Conservation (phyloP, 1,140 invertebrate species). For the Drosophila pallidifrons region DNA sequence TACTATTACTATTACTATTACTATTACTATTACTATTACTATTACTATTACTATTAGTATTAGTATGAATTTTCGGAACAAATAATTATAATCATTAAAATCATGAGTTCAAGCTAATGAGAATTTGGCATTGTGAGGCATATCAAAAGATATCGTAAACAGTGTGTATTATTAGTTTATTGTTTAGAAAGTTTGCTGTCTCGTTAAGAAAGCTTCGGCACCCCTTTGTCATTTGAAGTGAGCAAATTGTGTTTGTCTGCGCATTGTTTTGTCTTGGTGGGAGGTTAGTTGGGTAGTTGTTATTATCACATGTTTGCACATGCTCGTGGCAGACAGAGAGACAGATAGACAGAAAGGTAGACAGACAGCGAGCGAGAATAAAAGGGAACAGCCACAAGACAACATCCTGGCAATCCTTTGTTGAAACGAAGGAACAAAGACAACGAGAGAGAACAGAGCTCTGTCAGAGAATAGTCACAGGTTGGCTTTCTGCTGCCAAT, state of each 20-base stretch:
- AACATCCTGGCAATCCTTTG: slow-evolving; percentile 24
- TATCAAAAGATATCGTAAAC: no score
- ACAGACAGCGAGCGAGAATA: slow-evolving; percentile 6
- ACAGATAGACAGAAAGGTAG: slow-evolving; percentile 8
- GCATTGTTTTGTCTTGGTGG: neutral
- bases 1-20: no score
- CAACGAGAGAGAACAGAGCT: neutral
- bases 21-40: no score
- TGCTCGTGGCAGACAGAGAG: slow-evolving; percentile 10
- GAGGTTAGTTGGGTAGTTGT: neutral
- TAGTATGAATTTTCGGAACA: no score
- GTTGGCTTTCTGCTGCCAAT: slow-evolving; percentile 46
- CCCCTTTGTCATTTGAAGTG: slow-evolving; percentile 5
- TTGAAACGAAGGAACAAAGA: slow-evolving; percentile 32
- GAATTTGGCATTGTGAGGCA: no score
- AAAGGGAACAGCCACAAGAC: slow-evolving; percentile 1
- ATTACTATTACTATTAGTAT: no score
- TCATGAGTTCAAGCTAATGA: no score
- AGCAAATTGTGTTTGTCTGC: neutral
- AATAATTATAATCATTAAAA: no score
- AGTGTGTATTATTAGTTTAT: neutral
- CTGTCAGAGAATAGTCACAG: neutral
- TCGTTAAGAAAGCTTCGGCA: neutral
- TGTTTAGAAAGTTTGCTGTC: neutral
- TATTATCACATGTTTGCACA: slow-evolving; percentile 11